Evolutionary conservation across 2,113 vertebrate species (phyloP).

Genomic region (Oophaga pumilio): DNA sequence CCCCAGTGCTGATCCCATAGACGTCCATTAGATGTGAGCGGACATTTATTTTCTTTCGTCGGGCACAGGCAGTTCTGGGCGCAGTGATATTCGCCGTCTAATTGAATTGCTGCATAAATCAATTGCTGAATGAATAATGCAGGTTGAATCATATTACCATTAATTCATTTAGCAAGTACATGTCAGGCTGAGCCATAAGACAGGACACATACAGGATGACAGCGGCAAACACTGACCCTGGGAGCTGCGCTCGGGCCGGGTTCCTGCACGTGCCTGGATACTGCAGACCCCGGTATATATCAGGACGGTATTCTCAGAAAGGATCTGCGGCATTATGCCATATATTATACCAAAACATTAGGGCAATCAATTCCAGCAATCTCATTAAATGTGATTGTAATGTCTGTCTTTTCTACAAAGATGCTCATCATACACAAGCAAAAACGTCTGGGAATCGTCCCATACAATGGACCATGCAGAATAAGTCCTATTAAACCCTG

Average conservation of each 20-base stretch:
- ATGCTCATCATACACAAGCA: background rate
- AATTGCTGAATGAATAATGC: conserved; percentile 39
- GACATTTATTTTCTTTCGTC: background rate
- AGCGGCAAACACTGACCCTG: conserved; percentile 6
- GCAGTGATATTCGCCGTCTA: conserved; percentile 5
- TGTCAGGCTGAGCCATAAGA: conserved; percentile 15
- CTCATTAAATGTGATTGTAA: background rate
- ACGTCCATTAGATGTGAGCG: background rate
- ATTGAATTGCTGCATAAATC: conserved; percentile 47
- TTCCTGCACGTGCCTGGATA: background rate
- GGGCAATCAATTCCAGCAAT: background rate
- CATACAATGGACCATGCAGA: background rate
- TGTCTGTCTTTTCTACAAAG: background rate
- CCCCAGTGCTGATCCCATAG: background rate
- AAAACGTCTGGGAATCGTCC: background rate
- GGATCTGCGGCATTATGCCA: background rate
- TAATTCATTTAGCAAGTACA: conserved; percentile 40
- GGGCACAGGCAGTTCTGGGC: background rate
- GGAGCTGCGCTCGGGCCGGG: background rate
- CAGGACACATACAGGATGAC: conserved; percentile 34
- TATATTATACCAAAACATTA: background rate
- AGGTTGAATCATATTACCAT: conserved; percentile 47
- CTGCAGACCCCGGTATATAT: background rate
- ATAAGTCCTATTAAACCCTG: background rate
- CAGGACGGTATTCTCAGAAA: background rate